phyloP scores from a whole-genome alignment of 2,113 vertebrate genomes.

The Paradoxurus hermaphroditus region DNA sequence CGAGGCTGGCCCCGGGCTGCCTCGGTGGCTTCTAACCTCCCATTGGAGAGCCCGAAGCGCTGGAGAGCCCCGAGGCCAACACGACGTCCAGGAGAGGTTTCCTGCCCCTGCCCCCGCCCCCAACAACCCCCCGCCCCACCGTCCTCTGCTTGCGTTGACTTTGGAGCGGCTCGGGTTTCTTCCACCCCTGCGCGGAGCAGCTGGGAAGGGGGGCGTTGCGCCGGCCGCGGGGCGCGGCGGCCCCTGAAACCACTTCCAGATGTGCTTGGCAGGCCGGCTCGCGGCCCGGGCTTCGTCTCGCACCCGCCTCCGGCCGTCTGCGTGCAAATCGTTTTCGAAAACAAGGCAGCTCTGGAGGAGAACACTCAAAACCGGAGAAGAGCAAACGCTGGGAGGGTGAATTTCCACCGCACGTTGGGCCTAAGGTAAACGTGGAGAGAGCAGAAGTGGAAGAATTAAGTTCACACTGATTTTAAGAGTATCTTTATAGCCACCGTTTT shows the following conservation, averaged over 20 bases:
- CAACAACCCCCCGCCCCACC: background rate
- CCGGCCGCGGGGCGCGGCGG: conserved; percentile 65
- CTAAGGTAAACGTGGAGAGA: background rate
- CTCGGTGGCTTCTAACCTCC: conserved; percentile 66
- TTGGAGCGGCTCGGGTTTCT: conserved; percentile 73
- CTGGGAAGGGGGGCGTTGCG: conserved; percentile 55
- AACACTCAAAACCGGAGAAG: background rate
- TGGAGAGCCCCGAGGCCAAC: conserved; percentile 65
- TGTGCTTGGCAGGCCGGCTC: conserved; percentile 72
- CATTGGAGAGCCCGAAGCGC: conserved; percentile 64
- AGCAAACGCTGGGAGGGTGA: conserved; percentile 41
- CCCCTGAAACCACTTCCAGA: conserved; percentile 84
- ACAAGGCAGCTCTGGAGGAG: conserved; percentile 55
- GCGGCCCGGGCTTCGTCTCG: conserved; percentile 63
- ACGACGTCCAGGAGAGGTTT: conserved; percentile 59
- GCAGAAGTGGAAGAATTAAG: background rate
- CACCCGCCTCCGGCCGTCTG: conserved; percentile 57
- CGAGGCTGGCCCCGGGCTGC: conserved; percentile 62
- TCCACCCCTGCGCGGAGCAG: conserved; percentile 68
- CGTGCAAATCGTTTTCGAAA: conserved; percentile 59
- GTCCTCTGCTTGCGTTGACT: conserved; percentile 72
- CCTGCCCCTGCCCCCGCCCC: conserved; percentile 34
- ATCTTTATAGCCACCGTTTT: background rate
- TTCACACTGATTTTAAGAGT: background rate
- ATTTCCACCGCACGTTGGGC: background rate